phyloP scores from a whole-genome alignment of 2,113 vertebrate genomes.

The Chauna torquata region DNA sequence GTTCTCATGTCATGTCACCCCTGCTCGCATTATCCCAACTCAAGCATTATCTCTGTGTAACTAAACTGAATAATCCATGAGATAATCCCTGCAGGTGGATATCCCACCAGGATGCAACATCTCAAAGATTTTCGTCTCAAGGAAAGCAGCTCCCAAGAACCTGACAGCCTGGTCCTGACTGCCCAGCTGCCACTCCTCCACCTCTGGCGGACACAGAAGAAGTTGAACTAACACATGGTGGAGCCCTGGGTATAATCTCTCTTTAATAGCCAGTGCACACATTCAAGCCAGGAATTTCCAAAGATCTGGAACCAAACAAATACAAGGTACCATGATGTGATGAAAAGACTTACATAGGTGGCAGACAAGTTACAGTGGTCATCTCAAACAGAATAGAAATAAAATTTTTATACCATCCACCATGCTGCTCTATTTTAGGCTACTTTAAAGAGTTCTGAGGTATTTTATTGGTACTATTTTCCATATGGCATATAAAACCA shows the following conservation, averaged over 20 bases:
- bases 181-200: not conserved
- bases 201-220: not conserved
- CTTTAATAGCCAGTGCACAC: not conserved
- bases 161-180: not conserved
- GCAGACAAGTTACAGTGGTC: not conserved
- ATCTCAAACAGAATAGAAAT: not conserved
- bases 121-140: not conserved
- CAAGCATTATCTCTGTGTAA: not conserved
- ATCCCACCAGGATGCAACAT: not conserved
- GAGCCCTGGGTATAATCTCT: not conserved
- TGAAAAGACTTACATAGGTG: not conserved
- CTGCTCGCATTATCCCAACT: not conserved
- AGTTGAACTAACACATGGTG: fast-evolving
- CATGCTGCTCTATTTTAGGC: not conserved
- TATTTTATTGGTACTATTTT: conserved; percentile 42
- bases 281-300: not conserved
- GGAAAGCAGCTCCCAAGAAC: not conserved
- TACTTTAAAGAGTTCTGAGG: conserved; percentile 15
- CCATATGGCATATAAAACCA: conserved; percentile 31
- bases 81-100: not conserved
- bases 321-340: not conserved
- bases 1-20: not conserved
- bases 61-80: not conserved
- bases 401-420: not conserved
- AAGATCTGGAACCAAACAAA: not conserved